Conservation (phyloP, 2,113 vertebrate genomes). For the Fregata magnificens region DNA sequence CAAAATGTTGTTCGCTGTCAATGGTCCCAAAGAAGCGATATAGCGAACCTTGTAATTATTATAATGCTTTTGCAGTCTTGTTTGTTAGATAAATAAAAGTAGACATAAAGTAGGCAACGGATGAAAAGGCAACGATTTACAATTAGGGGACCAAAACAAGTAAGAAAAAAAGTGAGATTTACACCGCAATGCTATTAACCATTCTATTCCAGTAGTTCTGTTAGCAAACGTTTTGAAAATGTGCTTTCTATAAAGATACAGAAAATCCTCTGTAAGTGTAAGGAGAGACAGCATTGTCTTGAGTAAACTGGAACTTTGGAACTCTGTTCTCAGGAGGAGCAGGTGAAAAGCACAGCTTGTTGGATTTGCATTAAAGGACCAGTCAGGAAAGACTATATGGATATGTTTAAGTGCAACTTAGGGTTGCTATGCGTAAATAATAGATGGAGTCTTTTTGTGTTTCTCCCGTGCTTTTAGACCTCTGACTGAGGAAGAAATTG, state of each 20-base stretch:
- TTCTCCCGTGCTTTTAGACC: constrained; percentile 71
- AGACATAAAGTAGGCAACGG: not conserved
- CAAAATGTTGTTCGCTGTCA: not conserved
- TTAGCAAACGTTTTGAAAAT: not conserved
- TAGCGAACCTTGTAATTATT: not conserved
- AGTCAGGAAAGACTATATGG: not conserved
- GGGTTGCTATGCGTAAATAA: not conserved
- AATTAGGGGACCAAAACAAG: not conserved
- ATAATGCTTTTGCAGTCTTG: not conserved
- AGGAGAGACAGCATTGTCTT: not conserved
- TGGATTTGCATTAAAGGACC: not conserved
- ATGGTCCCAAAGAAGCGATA: not conserved
- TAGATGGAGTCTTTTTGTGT: not conserved
- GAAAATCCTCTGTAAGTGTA: not conserved
- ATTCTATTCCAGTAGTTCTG: not conserved
- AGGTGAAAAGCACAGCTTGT: not conserved
- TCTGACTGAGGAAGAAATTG: constrained; percentile 92
- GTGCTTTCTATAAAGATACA: not conserved
- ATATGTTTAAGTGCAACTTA: not conserved
- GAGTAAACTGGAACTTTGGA: not conserved
- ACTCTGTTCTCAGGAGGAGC: not conserved
- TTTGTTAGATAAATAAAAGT: not conserved
- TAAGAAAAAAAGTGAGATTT: not conserved
- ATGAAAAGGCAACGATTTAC: not conserved
- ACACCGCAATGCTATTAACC: not conserved